Conservation (phyloP, 92 coral and sea anemone species). For the Paramuricea clavata region DNA sequence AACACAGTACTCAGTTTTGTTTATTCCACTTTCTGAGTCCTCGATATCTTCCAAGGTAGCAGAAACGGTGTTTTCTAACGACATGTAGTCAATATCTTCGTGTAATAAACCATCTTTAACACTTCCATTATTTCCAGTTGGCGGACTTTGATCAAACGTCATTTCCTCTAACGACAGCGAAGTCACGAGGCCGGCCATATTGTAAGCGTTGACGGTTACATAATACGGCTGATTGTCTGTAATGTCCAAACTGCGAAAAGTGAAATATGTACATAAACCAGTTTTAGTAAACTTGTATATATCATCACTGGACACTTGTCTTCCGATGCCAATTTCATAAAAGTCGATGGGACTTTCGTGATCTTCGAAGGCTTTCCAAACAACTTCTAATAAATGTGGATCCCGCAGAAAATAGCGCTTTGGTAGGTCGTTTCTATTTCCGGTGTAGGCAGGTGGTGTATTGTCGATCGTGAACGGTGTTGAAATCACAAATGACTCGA, state of each 20-base stretch:
- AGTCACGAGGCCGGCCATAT: conserved; percentile 79
- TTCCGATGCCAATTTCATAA: conserved; percentile 85
- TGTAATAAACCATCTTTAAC: conserved; percentile 78
- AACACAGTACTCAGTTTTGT: conserved; percentile 74
- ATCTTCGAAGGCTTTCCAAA: conserved; percentile 85
- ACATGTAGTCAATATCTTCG: conserved; percentile 75
- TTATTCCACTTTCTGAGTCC: conserved; percentile 86
- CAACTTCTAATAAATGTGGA: conserved; percentile 59
- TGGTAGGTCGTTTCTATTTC: conserved; percentile 64
- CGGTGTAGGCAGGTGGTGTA: conserved; percentile 75
- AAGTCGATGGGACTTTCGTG: conserved; percentile 72
- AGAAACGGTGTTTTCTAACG: conserved; percentile 61
- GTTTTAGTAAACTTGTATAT: conserved; percentile 65
- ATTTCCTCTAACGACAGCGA: conserved; percentile 56
- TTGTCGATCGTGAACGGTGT: conserved; percentile 70
- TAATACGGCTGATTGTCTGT: conserved; percentile 66
- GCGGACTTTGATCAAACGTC: conserved; percentile 79
- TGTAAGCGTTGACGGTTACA: conserved; percentile 78
- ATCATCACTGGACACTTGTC: conserved; percentile 61
- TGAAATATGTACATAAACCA: conserved; percentile 66
- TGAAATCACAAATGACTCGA: conserved; percentile 60
- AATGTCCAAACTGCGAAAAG: conserved; percentile 57
- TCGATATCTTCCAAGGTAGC: conserved; percentile 84
- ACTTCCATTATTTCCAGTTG: conserved; percentile 68
- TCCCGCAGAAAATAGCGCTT: conserved; percentile 69